Conservation (phyloP, 2,888 invertebrate species). For the Polylopha cassiicola region DNA sequence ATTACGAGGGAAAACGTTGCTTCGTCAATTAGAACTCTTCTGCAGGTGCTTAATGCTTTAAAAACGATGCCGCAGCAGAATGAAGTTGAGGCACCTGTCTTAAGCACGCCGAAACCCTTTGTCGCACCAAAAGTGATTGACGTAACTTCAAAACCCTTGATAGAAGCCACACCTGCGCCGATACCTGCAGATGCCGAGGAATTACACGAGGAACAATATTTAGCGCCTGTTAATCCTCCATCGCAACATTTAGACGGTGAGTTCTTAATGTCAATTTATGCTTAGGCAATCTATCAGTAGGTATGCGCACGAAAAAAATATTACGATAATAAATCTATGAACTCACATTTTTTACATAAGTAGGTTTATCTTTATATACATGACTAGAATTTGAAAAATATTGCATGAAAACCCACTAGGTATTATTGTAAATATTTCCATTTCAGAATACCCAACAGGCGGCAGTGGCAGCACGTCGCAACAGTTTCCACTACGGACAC, state of each 20-base stretch:
- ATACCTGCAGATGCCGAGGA: slow-evolving; percentile 36
- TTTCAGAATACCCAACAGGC: slow-evolving; percentile 42
- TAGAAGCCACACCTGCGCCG: slow-evolving; percentile 35
- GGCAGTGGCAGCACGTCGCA: slow-evolving; percentile 58
- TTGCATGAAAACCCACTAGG: too few species aligned
- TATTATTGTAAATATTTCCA: slow-evolving; percentile 9
- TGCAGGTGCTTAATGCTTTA: slow-evolving; percentile 84
- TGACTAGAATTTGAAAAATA: too few species aligned
- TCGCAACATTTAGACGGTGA: slow-evolving; percentile 68
- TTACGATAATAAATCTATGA: too few species aligned
- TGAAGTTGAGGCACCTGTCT: slow-evolving; percentile 48
- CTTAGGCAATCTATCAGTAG: too few species aligned
- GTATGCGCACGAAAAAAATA: too few species aligned
- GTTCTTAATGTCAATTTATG: slow-evolving; percentile 19
- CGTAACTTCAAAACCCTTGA: slow-evolving; percentile 41
- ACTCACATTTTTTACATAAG: too few species aligned
- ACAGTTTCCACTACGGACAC: slow-evolving; percentile 55
- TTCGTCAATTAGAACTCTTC: slow-evolving; percentile 85
- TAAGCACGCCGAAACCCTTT: slow-evolving; percentile 61
- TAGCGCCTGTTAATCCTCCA: slow-evolving; percentile 55
- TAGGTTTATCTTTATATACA: too few species aligned
- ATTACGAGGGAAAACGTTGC: slow-evolving; percentile 87
- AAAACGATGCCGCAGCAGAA: slow-evolving; percentile 68
- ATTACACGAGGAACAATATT: slow-evolving; percentile 53
- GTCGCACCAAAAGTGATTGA: slow-evolving; percentile 38